Evolutionary conservation across 2,888 invertebrate species (phyloP).

Genomic region (Seira musarum): DNA sequence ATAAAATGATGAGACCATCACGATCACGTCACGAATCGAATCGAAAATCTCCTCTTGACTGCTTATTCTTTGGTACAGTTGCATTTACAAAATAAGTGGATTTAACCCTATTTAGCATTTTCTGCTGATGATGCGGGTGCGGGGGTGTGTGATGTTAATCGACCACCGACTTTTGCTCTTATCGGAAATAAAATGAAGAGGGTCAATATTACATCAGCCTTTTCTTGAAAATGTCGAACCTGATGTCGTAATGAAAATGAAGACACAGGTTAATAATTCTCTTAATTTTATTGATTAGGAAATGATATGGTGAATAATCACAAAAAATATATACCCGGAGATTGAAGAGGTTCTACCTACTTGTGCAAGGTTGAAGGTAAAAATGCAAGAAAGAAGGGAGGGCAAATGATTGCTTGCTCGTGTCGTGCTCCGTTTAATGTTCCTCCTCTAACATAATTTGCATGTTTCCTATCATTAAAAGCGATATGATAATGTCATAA

Average conservation of each 20-base stretch:
- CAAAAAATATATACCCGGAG: neutral
- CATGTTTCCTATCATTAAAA: constrained; percentile 7
- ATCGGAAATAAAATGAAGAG: neutral
- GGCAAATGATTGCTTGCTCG: too few relatives aligned
- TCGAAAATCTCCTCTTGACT: too few relatives aligned
- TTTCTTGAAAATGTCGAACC: too few relatives aligned
- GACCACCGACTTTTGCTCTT: neutral
- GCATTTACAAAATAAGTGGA: too few relatives aligned
- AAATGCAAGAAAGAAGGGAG: constrained; percentile 5
- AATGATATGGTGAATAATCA: constrained; percentile 37
- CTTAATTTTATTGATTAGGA: neutral
- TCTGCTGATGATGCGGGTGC: too few relatives aligned
- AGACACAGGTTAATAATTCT: neutral
- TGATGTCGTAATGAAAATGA: too few relatives aligned
- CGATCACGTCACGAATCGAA: neutral
- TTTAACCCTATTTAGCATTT: neutral
- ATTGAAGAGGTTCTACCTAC: constrained; percentile 15
- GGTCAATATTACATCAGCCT: too few relatives aligned
- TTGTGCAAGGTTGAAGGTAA: constrained; percentile 30
- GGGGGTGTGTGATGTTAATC: too few relatives aligned
- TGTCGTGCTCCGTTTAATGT: neutral
- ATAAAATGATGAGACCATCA: constrained; percentile 49
- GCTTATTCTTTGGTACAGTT: too few relatives aligned
- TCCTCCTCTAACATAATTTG: constrained; percentile 1
- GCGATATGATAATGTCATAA: constrained; percentile 8